Conservation (phyloP, 2,888 invertebrate genomes). For the Drosophila seclusa region DNA sequence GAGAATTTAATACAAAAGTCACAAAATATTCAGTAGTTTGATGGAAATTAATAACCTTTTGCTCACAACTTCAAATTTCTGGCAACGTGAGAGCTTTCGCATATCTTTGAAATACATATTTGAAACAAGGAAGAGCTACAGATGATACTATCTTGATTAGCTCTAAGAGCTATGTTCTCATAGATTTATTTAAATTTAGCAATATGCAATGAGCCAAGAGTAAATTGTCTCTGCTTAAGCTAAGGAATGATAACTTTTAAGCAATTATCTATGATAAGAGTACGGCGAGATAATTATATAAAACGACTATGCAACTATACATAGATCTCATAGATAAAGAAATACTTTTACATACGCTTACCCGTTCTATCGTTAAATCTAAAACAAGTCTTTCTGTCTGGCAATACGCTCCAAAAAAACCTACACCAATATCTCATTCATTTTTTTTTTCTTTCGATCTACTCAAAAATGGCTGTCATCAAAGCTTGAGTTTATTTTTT, state of each 20-base stretch:
- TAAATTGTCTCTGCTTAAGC: background rate
- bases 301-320: background rate
- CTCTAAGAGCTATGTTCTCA: too few relatives aligned
- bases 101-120: background rate
- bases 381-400: background rate
- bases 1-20: background rate
- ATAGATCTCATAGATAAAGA: background rate
- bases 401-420: background rate
- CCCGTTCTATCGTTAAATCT: background rate
- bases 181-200: too few relatives aligned
- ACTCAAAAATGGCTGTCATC: slow-evolving; percentile 29
- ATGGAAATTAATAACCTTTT: background rate
- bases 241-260: too few relatives aligned
- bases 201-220: background rate
- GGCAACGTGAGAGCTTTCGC: background rate
- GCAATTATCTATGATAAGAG: background rate
- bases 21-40: background rate
- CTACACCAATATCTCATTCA: background rate
- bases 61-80: background rate
- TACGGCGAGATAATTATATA: background rate
- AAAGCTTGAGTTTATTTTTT: slow-evolving; percentile 3
- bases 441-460: slow-evolving; percentile 1
- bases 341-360: background rate
- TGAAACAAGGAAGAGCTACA: background rate
- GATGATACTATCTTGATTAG: background rate